phyloP scores from a whole-genome alignment of 2,888 invertebrate genomes.

The Harmothoe impar region DNA sequence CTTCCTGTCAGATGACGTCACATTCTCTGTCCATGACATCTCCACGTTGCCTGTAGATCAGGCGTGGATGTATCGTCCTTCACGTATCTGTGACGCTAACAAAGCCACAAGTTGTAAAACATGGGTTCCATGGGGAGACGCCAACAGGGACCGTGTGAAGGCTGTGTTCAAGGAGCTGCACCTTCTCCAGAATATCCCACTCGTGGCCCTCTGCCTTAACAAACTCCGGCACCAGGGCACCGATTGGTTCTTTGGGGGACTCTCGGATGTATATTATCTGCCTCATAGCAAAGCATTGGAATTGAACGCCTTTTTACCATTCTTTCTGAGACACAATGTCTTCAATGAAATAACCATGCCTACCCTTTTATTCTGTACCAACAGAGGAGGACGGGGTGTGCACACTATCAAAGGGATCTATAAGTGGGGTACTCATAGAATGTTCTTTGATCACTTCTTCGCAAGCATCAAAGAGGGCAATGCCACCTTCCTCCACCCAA shows the following conservation, averaged over 20 bases:
- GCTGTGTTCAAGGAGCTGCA: not conserved
- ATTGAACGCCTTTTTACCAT: not conserved
- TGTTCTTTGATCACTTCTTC: not conserved
- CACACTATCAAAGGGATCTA: not conserved
- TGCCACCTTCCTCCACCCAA: not conserved
- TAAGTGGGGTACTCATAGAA: not conserved
- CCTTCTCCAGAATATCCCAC: not conserved
- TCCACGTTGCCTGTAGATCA: not conserved
- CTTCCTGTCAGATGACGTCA: constrained; percentile 29
- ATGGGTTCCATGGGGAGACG: not conserved
- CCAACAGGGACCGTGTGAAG: no score
- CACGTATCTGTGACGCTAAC: not conserved
- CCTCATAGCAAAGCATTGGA: not conserved
- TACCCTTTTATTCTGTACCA: not conserved
- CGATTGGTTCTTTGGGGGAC: not conserved
- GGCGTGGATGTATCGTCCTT: not conserved
- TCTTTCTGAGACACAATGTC: not conserved
- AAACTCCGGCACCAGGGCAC: not conserved
- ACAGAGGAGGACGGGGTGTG: not conserved
- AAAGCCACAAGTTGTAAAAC: not conserved
- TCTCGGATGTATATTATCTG: not conserved
- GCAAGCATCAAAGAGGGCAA: not conserved
- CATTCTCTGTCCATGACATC: not conserved
- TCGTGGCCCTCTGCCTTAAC: not conserved
- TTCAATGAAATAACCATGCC: not conserved